These are phyloP conservation scores for Uropetala carovei DNA, from an alignment of 2,888 invertebrate species.

Conservation along the genomic window DNA sequence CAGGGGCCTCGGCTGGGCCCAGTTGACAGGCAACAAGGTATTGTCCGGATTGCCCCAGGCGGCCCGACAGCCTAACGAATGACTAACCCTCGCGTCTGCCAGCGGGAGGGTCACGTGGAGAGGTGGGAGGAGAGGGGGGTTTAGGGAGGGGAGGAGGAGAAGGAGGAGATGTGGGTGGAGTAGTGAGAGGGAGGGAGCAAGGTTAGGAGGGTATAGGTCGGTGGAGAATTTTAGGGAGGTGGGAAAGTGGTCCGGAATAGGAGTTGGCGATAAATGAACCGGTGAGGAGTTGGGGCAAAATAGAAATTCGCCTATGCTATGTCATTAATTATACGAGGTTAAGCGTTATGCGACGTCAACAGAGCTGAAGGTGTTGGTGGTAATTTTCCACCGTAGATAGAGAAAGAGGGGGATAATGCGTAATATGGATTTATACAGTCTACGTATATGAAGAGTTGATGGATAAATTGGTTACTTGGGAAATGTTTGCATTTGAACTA, in stretches of 20 bases:
- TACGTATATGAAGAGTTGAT: too few species aligned
- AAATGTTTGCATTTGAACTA: too few species aligned
- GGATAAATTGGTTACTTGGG: too few species aligned
- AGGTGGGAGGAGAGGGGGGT: neutral
- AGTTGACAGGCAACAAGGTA: conserved; percentile 69
- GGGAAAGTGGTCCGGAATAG: neutral
- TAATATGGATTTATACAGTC: too few species aligned
- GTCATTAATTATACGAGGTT: neutral
- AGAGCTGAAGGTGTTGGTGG: too few species aligned
- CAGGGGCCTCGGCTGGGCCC: conserved; percentile 66
- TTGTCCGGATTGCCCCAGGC: conserved; percentile 68
- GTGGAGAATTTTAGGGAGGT: neutral
- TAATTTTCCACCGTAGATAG: too few species aligned
- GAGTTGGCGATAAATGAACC: neutral
- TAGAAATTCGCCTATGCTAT: neutral
- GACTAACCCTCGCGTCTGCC: conserved; percentile 58
- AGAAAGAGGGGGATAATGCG: too few species aligned
- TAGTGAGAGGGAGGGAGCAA: too few species aligned
- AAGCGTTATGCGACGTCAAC: too few species aligned
- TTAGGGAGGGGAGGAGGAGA: conserved; percentile 15
- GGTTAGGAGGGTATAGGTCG: neutral
- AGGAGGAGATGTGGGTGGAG: neutral
- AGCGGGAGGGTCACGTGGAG: conserved; percentile 52
- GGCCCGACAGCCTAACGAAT: conserved; percentile 67
- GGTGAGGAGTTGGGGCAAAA: neutral